phyloP scores from a whole-genome alignment of 2,888 invertebrate species.

The Pachymerium ferrugineum region DNA sequence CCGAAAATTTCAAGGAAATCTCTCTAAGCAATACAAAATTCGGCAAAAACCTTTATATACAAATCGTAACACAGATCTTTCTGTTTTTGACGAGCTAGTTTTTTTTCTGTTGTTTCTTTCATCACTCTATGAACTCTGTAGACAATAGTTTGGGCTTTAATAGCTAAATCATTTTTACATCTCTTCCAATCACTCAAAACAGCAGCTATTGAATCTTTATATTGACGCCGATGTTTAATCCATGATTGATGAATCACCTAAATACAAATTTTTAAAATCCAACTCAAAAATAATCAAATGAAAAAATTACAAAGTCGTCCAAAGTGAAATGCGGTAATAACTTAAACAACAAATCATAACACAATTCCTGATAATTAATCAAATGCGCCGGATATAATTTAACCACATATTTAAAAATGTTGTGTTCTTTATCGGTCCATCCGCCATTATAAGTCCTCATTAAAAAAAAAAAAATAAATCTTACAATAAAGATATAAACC shows the following conservation, averaged over 20 bases:
- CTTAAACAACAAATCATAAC: neutral
- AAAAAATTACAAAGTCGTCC: slow-evolving; percentile 17
- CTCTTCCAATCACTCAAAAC: neutral
- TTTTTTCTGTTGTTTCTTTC: neutral
- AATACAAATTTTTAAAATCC: neutral
- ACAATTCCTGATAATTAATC: neutral
- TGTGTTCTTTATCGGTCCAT: slow-evolving; percentile 2
- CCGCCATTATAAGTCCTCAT: neutral
- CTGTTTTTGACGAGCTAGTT: neutral
- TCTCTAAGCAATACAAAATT: neutral
- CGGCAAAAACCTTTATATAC: neutral
- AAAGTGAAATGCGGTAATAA: neutral
- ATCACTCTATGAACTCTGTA: neutral
- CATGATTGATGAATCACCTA: neutral
- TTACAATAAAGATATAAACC: neutral
- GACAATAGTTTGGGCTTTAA: neutral
- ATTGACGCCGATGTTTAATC: neutral
- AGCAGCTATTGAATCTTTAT: neutral
- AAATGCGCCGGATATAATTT: neutral
- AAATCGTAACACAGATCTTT: neutral
- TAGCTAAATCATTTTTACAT: neutral
- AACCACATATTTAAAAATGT: neutral
- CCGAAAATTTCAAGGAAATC: neutral
- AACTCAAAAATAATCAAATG: neutral
- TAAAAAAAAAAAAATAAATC: neutral